Conservation (phyloP, 2,113 vertebrate genomes). For the Capreolus pygargus region DNA sequence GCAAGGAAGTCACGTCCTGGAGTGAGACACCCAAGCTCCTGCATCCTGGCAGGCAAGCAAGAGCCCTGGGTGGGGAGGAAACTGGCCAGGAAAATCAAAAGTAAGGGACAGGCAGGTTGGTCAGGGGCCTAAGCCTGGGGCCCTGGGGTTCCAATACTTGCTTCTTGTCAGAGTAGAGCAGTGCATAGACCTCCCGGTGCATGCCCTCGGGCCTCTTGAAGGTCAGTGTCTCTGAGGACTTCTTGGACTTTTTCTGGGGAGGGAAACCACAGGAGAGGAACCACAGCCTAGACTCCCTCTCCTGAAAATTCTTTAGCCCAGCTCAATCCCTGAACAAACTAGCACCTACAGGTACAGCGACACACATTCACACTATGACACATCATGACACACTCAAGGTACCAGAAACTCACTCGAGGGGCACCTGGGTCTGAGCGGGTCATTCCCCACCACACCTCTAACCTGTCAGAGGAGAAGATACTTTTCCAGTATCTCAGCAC, state of each 20-base stretch:
- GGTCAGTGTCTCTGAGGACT: slow-evolving; percentile 92
- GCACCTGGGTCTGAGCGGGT: neutral
- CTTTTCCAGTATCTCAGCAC: neutral
- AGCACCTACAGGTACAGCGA: neutral
- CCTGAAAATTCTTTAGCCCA: neutral
- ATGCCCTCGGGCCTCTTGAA: slow-evolving; percentile 99
- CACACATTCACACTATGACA: neutral
- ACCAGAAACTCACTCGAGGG: neutral
- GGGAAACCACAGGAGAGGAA: slow-evolving; percentile 13
- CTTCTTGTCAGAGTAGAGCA: slow-evolving; percentile 99
- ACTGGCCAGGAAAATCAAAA: neutral
- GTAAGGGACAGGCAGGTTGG: neutral
- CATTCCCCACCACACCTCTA: neutral
- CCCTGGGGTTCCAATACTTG: slow-evolving; percentile 75
- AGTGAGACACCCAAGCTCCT: neutral
- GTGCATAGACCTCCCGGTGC: slow-evolving; percentile 98
- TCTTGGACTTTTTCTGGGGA: slow-evolving; percentile 96
- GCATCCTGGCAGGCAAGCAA: neutral
- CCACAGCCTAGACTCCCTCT: neutral
- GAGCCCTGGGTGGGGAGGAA: neutral
- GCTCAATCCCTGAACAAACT: neutral
- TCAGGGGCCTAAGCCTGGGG: neutral
- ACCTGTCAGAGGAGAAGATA: neutral
- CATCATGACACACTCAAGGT: neutral
- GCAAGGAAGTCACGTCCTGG: neutral